A percentile compares a stretch with the other conserved stretches of the same genome.
Evolutionary conservation across 23 tunicate genomes (phyloP).

Genomic region (Diplosoma virens): DNA sequence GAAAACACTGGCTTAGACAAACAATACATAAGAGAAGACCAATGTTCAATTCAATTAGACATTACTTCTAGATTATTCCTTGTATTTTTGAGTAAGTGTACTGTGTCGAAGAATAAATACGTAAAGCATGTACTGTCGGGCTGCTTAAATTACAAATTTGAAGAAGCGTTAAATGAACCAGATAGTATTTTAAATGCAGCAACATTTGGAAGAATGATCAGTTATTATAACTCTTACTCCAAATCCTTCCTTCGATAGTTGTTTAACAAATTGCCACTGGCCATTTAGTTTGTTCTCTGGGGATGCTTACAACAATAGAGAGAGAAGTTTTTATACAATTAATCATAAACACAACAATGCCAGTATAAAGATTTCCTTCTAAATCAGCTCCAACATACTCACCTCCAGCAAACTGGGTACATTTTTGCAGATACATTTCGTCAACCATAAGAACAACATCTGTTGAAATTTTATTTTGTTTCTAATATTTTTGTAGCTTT

Average conservation of each 20-base stretch:
- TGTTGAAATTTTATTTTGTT: neutral
- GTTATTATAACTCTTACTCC: neutral
- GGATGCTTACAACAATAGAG: constrained; percentile 4
- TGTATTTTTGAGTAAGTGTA: no score
- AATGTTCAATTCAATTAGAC: no score
- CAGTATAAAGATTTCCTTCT: constrained; percentile 5
- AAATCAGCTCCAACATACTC: constrained; percentile 2
- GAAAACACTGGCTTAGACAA: no score
- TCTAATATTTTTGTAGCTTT: neutral
- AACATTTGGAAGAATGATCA: neutral
- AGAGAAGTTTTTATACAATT: neutral
- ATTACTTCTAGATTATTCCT: no score
- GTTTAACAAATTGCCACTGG: neutral
- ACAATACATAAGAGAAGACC: no score
- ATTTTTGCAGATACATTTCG: constrained; percentile 12
- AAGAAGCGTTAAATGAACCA: neutral
- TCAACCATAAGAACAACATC: neutral
- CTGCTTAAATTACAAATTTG: neutral
- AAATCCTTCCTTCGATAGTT: constrained; percentile 1
- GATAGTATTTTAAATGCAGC: neutral
- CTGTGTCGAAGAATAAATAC: constrained; percentile 6
- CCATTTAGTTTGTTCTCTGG: constrained; percentile 2
- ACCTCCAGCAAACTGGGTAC: neutral
- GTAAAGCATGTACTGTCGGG: neutral
- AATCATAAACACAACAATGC: constrained; percentile 5